phyloP scores from a whole-genome alignment of 1,140 invertebrate genomes.

The Drosophila albomicans region DNA sequence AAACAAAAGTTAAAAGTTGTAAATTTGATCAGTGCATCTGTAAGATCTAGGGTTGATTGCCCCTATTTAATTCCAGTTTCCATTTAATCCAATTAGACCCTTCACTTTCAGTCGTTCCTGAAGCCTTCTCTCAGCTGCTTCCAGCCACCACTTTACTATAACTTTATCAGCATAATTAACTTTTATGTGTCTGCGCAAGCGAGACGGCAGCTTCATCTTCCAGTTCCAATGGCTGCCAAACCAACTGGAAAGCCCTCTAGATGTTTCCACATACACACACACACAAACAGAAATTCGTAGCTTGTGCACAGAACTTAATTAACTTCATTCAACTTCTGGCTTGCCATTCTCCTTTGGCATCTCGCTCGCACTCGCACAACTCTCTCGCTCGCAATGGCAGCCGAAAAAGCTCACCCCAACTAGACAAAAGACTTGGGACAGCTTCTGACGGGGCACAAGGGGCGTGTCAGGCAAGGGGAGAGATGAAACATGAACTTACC shows the following conservation, averaged over 20 bases:
- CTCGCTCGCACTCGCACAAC: neutral
- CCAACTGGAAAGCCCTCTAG: conserved; percentile 53
- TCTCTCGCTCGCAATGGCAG: conserved; percentile 4
- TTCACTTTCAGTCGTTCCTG: conserved; percentile 2
- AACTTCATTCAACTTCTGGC: conserved; percentile 57
- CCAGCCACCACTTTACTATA: no score
- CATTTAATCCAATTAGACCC: conserved; percentile 32
- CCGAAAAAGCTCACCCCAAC: conserved; percentile 51
- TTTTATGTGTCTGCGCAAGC: neutral
- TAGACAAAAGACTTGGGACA: conserved; percentile 48
- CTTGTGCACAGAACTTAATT: conserved; percentile 55
- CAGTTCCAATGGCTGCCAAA: conserved; percentile 35
- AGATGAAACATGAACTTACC: conserved; percentile 31
- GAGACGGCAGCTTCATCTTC: conserved; percentile 12
- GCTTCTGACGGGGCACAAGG: conserved; percentile 5
- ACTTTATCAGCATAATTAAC: conserved; percentile 14
- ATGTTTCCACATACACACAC: conserved; percentile 7
- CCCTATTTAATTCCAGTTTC: conserved; percentile 15
- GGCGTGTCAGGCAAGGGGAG: conserved; percentile 2
- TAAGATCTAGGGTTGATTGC: neutral
- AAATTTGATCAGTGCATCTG: neutral
- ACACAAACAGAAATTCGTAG: neutral
- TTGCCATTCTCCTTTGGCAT: conserved; percentile 37
- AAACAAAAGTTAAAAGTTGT: neutral
- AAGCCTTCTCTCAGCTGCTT: neutral